These are phyloP conservation scores for Sitta europaea DNA, from an alignment of 2,113 vertebrate species.

Conservation along the genomic window DNA sequence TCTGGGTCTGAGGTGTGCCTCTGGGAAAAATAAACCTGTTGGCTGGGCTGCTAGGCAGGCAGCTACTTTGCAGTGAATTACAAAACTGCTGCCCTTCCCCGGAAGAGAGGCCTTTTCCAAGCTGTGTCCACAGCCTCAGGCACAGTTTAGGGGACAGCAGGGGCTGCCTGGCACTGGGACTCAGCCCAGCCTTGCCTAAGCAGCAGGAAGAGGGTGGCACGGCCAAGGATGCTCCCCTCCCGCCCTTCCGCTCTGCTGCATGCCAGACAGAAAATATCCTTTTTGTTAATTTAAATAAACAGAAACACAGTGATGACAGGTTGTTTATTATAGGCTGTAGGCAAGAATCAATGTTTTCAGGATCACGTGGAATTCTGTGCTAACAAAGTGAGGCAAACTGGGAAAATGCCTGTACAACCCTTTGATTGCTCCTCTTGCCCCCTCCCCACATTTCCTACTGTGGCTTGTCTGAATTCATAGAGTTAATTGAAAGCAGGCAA, in stretches of 20 bases:
- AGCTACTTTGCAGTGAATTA: background rate
- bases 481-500: background rate
- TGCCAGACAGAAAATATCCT: background rate
- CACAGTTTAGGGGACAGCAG: rapidly evolving
- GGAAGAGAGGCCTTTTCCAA: background rate
- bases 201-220: background rate
- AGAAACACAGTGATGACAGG: background rate
- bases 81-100: background rate
- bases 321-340: background rate
- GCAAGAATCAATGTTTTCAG: background rate
- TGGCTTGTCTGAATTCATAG: background rate
- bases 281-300: conserved; percentile 22
- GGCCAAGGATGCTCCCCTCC: background rate
- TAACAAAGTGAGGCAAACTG: background rate
- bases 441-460: background rate
- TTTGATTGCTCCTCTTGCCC: background rate
- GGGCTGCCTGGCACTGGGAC: background rate
- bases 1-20: background rate
- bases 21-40: background rate
- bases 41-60: background rate
- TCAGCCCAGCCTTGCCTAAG: rapidly evolving
- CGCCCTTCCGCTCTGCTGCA: rapidly evolving
- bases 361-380: background rate
- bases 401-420: rapidly evolving
- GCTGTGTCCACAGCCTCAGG: background rate